Conservation (phyloP, 2,113 vertebrate genomes). For the Oreochromis niloticus region DNA sequence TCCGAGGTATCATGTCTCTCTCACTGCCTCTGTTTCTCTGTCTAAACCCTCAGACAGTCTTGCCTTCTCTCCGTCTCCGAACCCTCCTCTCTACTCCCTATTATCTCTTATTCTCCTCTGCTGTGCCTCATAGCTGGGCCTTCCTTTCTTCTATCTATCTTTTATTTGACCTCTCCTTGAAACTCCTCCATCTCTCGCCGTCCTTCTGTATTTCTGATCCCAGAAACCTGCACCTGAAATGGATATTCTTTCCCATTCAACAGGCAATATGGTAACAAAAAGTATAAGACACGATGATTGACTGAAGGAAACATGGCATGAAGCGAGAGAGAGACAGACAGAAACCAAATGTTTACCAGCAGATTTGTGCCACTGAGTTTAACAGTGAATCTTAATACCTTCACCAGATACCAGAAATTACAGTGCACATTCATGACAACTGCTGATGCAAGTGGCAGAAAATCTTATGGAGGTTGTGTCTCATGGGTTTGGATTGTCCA, state of each 20-base stretch:
- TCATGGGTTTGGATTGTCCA: conserved; percentile 30
- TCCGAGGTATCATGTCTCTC: background rate
- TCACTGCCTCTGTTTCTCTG: background rate
- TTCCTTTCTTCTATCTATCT: background rate
- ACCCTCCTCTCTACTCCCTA: background rate
- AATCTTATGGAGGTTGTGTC: conserved; percentile 21
- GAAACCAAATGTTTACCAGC: background rate
- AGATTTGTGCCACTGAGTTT: background rate
- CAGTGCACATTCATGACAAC: conserved; percentile 18
- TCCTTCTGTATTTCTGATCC: background rate
- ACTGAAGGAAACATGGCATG: background rate
- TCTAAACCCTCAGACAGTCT: background rate
- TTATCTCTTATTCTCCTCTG: background rate
- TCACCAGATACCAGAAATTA: conserved; percentile 4
- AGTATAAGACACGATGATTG: background rate
- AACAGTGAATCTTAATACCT: conserved; percentile 3
- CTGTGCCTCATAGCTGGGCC: background rate
- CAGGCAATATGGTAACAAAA: background rate
- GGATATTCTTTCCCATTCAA: conserved; percentile 1
- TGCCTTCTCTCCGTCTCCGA: background rate
- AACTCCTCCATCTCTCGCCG: background rate
- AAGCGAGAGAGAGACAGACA: background rate
- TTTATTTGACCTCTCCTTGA: background rate
- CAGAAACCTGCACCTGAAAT: background rate
- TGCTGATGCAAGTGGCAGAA: background rate